Conservation (phyloP, 2,888 invertebrate species). For the Hoplodrina ambigua region DNA sequence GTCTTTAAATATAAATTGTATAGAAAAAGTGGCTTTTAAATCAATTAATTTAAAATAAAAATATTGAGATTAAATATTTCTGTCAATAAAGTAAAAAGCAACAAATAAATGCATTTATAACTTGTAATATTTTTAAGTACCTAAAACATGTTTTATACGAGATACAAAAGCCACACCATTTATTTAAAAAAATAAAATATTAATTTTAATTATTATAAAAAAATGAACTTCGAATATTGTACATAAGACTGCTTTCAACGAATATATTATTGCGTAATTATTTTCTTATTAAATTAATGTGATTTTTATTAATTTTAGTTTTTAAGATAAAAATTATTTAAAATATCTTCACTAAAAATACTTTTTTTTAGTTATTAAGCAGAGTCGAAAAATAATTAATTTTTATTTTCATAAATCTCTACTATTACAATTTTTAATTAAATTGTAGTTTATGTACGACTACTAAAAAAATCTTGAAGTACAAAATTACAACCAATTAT, state of each 20-base stretch:
- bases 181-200: background rate
- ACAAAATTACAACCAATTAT: slow-evolving; percentile 18
- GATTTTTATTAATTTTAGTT: slow-evolving; percentile 30
- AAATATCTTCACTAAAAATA: slow-evolving; percentile 30
- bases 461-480: slow-evolving; percentile 17
- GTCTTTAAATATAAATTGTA: background rate
- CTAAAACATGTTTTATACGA: background rate
- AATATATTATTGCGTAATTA: slow-evolving; percentile 44
- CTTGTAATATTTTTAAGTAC: slow-evolving; percentile 4
- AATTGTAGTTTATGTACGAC: slow-evolving; percentile 58
- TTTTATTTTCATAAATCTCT: slow-evolving; percentile 16
- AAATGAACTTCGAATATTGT: slow-evolving; percentile 43
- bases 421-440: slow-evolving; percentile 60
- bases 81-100: background rate
- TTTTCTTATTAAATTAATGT: slow-evolving; percentile 34
- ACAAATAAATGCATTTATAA: slow-evolving; percentile 37
- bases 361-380: background rate
- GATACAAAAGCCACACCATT: background rate
- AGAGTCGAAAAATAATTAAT: background rate
- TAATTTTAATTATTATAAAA: background rate
- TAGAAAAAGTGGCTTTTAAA: background rate
- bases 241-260: slow-evolving; percentile 71
- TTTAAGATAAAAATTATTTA: background rate
- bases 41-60: background rate
- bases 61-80: background rate